phyloP scores from a whole-genome alignment of 2,888 invertebrate genomes.

The Sphaerophoria taeniata region DNA sequence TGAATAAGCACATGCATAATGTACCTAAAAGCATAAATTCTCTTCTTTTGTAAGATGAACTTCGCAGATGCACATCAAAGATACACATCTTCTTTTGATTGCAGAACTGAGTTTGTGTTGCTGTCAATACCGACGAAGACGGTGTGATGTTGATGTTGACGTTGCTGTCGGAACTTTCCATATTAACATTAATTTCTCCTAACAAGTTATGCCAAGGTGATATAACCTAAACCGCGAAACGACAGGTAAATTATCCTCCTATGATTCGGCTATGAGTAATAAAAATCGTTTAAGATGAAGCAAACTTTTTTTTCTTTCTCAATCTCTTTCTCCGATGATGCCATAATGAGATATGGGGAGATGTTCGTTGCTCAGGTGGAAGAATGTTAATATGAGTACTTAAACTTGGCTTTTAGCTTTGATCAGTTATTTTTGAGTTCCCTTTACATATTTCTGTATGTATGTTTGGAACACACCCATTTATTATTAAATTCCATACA shows the following conservation, averaged over 20 bases:
- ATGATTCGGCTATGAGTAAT: constrained; percentile 37
- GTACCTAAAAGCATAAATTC: constrained; percentile 1
- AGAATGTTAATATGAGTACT: constrained; percentile 37
- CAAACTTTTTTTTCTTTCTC: neutral
- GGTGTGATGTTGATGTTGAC: constrained; percentile 7
- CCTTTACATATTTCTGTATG: constrained; percentile 1
- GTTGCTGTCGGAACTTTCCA: constrained; percentile 59
- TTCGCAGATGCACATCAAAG: constrained; percentile 15
- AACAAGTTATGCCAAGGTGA: constrained; percentile 59
- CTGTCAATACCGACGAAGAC: neutral
- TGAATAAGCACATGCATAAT: neutral
- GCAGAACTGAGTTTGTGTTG: neutral
- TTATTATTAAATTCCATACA: constrained; percentile 55
- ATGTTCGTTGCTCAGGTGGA: constrained; percentile 32
- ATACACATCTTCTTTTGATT: constrained; percentile 16
- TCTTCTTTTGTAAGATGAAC: constrained; percentile 2
- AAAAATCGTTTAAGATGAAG: constrained; percentile 42
- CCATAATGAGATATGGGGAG: too few species aligned
- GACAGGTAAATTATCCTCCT: neutral
- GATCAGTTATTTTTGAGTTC: constrained; percentile 8
- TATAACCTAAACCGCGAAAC: constrained; percentile 19
- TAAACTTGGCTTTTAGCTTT: constrained; percentile 35
- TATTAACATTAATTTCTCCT: constrained; percentile 59
- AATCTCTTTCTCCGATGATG: too few species aligned
- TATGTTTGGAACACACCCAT: constrained; percentile 49